These are phyloP conservation scores for Ibycter americanus DNA, from an alignment of 2,797 vertebrate genomes.

Conservation along the genomic window DNA sequence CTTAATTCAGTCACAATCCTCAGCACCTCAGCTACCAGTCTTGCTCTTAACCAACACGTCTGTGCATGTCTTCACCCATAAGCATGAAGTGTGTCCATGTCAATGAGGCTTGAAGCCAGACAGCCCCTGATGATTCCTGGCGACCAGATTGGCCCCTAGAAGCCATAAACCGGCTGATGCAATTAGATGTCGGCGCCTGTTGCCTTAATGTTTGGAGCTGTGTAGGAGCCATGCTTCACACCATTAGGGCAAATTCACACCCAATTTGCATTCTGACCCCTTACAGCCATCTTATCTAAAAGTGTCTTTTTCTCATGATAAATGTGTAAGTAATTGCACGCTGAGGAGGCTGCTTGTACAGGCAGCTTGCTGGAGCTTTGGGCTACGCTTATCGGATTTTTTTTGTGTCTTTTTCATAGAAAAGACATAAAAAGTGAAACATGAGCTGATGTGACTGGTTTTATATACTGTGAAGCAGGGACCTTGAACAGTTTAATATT, in stretches of 20 bases:
- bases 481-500: slow-evolving; percentile 55
- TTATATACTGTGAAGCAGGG: slow-evolving; percentile 55
- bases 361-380: background rate
- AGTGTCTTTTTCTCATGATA: background rate
- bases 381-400: background rate
- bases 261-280: slow-evolving; percentile 12
- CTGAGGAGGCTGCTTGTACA: background rate
- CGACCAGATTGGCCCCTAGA: background rate
- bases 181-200: background rate
- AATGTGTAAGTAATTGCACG: background rate
- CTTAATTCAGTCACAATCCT: background rate
- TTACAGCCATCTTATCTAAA: background rate
- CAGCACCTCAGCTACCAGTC: background rate
- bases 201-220: background rate
- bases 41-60: background rate
- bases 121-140: background rate
- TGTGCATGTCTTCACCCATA: background rate
- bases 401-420: slow-evolving; percentile 21
- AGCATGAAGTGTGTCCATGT: background rate
- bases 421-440: slow-evolving; percentile 64
- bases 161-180: background rate
- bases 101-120: background rate
- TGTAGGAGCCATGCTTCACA: background rate
- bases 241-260: background rate
- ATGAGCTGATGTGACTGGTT: slow-evolving; percentile 50